Conservation (phyloP, 2,888 invertebrate genomes). For the Kryphioiulus occultus region DNA sequence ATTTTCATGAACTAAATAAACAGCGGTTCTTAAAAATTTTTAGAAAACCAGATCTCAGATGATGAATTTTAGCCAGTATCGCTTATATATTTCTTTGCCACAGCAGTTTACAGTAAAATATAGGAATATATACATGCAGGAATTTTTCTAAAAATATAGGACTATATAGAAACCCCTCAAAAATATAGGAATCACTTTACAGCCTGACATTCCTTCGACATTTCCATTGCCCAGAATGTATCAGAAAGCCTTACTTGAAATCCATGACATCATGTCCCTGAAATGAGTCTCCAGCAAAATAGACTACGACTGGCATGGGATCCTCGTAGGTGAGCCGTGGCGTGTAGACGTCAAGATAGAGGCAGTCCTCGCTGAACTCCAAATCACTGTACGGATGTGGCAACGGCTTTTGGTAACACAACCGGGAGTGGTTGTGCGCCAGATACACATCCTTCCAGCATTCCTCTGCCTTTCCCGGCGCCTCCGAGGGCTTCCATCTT, state of each 20-base stretch:
- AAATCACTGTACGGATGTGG: conserved; percentile 51
- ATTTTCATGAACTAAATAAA: no score
- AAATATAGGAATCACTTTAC: background rate
- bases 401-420: conserved; percentile 69
- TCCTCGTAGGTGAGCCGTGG: conserved; percentile 64
- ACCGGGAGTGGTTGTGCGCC: conserved; percentile 69
- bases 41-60: no score
- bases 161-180: background rate
- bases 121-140: no score
- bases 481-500: conserved; percentile 66
- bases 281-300: conserved; percentile 56
- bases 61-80: no score
- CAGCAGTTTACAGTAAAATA: no score
- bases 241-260: conserved; percentile 50
- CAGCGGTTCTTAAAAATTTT: no score
- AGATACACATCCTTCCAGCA: conserved; percentile 67
- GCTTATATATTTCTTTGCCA: no score
- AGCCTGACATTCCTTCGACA: no score
- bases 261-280: conserved; percentile 55
- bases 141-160: no score
- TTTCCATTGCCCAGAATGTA: background rate
- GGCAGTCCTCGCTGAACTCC: conserved; percentile 70
- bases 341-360: conserved; percentile 78
- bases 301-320: conserved; percentile 56
- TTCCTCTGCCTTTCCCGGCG: conserved; percentile 55